A percentile compares a stretch with the other conserved stretches of the same genome.
These are phyloP conservation scores for Myopa tessellatipennis DNA, from an alignment of 2,888 invertebrate genomes.

Conservation along the genomic window DNA sequence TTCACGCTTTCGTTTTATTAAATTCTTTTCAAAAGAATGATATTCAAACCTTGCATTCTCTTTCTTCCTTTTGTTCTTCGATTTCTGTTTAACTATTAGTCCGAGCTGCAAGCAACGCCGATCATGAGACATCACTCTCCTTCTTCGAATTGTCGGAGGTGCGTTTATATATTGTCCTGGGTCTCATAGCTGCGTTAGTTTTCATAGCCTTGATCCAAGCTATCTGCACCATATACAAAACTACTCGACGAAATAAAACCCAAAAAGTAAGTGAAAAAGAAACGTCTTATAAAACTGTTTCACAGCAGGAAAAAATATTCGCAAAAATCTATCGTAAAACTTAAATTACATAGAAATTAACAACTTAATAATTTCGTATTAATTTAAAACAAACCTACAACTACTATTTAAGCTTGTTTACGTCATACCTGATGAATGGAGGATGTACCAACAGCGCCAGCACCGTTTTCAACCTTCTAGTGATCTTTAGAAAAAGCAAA, in stretches of 20 bases:
- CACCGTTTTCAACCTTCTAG: conserved; percentile 68
- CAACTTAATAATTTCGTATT: neutral
- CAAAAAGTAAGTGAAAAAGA: conserved; percentile 74
- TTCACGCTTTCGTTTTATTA: neutral
- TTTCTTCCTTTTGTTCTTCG: too few relatives aligned
- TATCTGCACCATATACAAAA: conserved; percentile 82
- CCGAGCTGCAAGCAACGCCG: conserved; percentile 54
- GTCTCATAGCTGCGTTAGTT: conserved; percentile 82
- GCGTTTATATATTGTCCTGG: conserved; percentile 85
- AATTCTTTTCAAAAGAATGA: too few relatives aligned
- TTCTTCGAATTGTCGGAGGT: conserved; percentile 78
- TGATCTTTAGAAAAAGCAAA: conserved; percentile 62
- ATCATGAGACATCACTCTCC: conserved; percentile 66
- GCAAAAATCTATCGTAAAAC: too few relatives aligned
- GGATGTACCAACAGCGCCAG: conserved; percentile 68
- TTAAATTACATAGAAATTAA: neutral
- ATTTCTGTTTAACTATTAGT: conserved; percentile 48
- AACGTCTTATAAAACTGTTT: too few relatives aligned
- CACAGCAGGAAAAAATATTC: too few relatives aligned
- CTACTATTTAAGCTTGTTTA: conserved; percentile 64
- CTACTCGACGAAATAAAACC: conserved; percentile 72
- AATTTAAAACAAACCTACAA: conserved; percentile 6
- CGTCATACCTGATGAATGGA: conserved; percentile 69
- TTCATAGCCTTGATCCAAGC: conserved; percentile 86
- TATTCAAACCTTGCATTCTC: too few relatives aligned